Conservation (phyloP, 2,888 invertebrate species). For the Epirrhoe tristata region DNA sequence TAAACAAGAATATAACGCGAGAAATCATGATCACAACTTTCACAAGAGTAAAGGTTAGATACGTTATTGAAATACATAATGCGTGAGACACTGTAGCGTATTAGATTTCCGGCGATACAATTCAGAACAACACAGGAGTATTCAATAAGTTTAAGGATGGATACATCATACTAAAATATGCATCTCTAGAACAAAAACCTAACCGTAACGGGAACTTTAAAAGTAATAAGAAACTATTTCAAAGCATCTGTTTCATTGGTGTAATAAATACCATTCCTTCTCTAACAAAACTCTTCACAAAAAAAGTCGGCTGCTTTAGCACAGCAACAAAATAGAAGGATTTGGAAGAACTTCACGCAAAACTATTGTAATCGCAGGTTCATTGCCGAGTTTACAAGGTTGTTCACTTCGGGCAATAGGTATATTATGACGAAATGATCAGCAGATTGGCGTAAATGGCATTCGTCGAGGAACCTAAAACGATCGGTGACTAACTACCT, state of each 20-base stretch:
- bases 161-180: not conserved
- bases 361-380: slow-evolving; percentile 58
- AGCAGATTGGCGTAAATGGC: slow-evolving; percentile 50
- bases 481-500: slow-evolving; percentile 39
- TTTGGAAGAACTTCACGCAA: slow-evolving; percentile 40
- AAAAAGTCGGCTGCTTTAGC: slow-evolving; percentile 2
- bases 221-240: not conserved
- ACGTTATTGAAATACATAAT: slow-evolving; percentile 21
- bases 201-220: not conserved
- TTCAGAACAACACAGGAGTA: not conserved
- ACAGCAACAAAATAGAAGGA: slow-evolving; percentile 7
- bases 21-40: slow-evolving; percentile 25
- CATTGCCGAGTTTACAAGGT: slow-evolving; percentile 63
- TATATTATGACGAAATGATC: slow-evolving; percentile 48
- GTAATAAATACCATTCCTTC: not conserved
- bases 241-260: not conserved
- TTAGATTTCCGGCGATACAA: no score
- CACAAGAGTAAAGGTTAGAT: slow-evolving; percentile 23
- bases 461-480: slow-evolving; percentile 46
- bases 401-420: slow-evolving; percentile 52
- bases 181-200: not conserved
- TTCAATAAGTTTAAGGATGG: not conserved
- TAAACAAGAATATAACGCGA: slow-evolving; percentile 16
- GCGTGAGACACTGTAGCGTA: slow-evolving; percentile 18
- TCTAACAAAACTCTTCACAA: no score